Conservation (phyloP, 2,888 invertebrate species). For the Proisotoma minuta region DNA sequence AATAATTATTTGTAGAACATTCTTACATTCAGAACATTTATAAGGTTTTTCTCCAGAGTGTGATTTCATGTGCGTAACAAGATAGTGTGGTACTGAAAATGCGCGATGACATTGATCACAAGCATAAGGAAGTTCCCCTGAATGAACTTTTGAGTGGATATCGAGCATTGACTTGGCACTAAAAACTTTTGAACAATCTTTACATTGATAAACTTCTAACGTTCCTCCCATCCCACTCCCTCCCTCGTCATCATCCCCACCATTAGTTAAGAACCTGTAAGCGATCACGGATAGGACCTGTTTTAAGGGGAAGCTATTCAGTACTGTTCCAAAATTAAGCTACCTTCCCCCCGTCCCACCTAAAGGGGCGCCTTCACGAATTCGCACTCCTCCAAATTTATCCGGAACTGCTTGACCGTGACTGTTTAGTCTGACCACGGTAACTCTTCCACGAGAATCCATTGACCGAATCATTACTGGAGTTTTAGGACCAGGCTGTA, state of each 20-base stretch:
- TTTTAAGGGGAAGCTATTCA: neutral
- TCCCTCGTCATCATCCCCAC: slow-evolving; percentile 28
- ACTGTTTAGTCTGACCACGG: slow-evolving; percentile 39
- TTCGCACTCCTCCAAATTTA: slow-evolving; percentile 6
- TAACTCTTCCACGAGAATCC: slow-evolving; percentile 41
- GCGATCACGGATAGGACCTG: slow-evolving; percentile 10
- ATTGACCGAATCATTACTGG: slow-evolving; percentile 42
- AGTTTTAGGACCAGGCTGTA: slow-evolving; percentile 43
- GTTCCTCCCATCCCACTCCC: neutral
- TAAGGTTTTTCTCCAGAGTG: slow-evolving; percentile 35
- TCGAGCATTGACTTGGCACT: slow-evolving; percentile 36
- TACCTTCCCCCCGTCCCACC: slow-evolving; percentile 16
- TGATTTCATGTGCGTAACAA: slow-evolving; percentile 16
- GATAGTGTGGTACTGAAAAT: slow-evolving; percentile 20
- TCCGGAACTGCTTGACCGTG: slow-evolving; percentile 35
- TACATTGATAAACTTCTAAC: slow-evolving; percentile 28
- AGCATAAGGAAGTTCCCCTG: slow-evolving; percentile 24
- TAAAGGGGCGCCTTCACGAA: neutral
- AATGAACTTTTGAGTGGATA: slow-evolving; percentile 41
- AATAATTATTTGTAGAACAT: too few species aligned
- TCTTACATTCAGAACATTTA: slow-evolving; percentile 40
- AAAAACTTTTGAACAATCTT: slow-evolving; percentile 39
- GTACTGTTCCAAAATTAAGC: neutral
- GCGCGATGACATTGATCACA: slow-evolving; percentile 20
- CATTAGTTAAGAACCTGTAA: slow-evolving; percentile 28